Evolutionary conservation across 1,140 invertebrate genomes (phyloP).

Genomic region (Caenorhabditis briggsae): DNA sequence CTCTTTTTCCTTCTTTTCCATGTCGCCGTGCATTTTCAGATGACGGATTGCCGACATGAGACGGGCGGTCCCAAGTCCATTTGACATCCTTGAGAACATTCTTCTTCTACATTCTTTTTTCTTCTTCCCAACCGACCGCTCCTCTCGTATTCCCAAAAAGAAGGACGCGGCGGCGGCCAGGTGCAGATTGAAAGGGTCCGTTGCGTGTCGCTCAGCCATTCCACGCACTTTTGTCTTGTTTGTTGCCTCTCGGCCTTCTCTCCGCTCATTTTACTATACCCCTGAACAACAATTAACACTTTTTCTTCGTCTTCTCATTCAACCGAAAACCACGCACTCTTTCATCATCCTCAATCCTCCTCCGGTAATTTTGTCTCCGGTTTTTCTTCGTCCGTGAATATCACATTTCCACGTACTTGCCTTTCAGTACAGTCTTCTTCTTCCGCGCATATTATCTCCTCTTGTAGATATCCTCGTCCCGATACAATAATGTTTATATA

Average conservation of each 20-base stretch:
- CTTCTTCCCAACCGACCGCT: background rate
- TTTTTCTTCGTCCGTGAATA: slow-evolving; percentile 11
- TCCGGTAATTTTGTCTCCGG: background rate
- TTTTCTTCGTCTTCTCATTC: background rate
- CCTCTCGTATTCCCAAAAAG: slow-evolving; percentile 29
- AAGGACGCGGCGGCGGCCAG: slow-evolving; percentile 14
- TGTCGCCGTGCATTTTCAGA: slow-evolving; percentile 48
- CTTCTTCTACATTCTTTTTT: background rate
- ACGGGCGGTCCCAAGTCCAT: slow-evolving; percentile 53
- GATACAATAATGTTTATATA: slow-evolving; percentile 56
- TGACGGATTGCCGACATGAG: slow-evolving; percentile 53
- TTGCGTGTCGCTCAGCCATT: slow-evolving; percentile 50
- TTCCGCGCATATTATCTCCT: slow-evolving; percentile 39
- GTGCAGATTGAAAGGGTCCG: slow-evolving; percentile 47
- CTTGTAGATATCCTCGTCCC: slow-evolving; percentile 38
- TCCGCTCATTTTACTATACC: slow-evolving; percentile 18
- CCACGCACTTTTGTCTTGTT: slow-evolving; percentile 50
- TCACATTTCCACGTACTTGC: slow-evolving; percentile 19
- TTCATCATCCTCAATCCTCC: background rate
- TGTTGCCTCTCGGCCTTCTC: slow-evolving; percentile 17
- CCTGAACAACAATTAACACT: slow-evolving; percentile 48
- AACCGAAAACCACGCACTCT: background rate
- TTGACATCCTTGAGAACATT: slow-evolving; percentile 45
- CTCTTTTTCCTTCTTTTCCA: background rate
- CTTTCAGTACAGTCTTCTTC: background rate